Conservation (phyloP, 2,113 vertebrate species). For the Channa argus region DNA sequence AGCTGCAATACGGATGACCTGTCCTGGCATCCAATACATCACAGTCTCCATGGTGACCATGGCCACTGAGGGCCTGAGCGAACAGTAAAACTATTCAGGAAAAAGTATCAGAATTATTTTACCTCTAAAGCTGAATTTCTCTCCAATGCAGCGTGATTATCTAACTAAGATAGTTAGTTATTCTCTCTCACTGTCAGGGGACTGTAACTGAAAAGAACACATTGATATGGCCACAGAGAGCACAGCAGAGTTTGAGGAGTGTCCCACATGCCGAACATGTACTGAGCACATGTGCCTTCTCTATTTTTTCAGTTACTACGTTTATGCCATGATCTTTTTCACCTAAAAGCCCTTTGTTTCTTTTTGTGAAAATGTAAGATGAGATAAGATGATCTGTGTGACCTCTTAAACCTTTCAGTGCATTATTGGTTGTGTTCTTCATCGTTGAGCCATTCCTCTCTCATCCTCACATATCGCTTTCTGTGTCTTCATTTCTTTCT, state of each 20-base stretch:
- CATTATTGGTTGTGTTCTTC: not conserved
- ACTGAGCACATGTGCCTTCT: not conserved
- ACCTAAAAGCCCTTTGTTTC: too few species aligned
- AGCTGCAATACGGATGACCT: not conserved
- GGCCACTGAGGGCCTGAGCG: not conserved
- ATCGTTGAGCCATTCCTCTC: not conserved
- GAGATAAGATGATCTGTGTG: not conserved
- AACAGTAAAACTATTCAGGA: not conserved
- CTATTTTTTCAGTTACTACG: not conserved
- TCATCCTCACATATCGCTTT: constrained; percentile 8
- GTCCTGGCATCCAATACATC: not conserved
- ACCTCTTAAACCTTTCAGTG: not conserved
- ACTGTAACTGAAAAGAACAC: not conserved
- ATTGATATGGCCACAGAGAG: not conserved
- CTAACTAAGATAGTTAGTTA: not conserved
- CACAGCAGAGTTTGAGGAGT: not conserved
- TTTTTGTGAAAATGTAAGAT: not conserved
- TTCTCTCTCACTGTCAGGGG: not conserved
- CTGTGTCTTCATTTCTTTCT: constrained; percentile 16
- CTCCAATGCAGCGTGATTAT: not conserved
- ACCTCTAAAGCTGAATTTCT: not conserved
- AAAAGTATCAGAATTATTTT: not conserved
- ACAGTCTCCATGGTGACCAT: constrained; percentile 20
- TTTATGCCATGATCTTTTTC: not conserved
- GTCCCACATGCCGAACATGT: not conserved